Evolutionary conservation across 2,888 invertebrate genomes (phyloP), one percentile per base, ranked within the genome.

Genomic region (Mechanitis messenoides): DNA sequence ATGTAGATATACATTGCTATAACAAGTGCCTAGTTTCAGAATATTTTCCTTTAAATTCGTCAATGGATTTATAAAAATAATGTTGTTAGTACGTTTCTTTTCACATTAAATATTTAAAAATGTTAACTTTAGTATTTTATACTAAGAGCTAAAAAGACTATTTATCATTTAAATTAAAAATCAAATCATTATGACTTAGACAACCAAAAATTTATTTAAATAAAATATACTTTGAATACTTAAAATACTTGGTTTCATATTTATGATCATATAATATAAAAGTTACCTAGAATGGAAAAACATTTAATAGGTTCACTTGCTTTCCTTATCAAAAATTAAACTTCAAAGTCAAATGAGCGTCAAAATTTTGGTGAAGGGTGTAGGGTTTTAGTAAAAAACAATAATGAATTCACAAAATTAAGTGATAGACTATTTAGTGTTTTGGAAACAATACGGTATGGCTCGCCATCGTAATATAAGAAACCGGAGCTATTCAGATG

Each of bases 381-480:
- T 74, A 65, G 60, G 60, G 28, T 28, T 31, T 50, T 31, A 45
- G 7, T 54, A 56, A 53, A 57, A 62, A 64, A 60, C 33, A 65
- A 63, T 60, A 56, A 64, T 66, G 61, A 58, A 42, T 53, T 28
- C 58, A 33, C n/a, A 55, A 33, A 60, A 63, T 46, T 64, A 61
- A 50, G 50, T 50, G 31, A 50, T 50, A 50, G 59, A 33, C 20
- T 20, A 20, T 20, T 20, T 58, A 33, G 33, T 7, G 7, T 50
- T 46, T 42, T 7, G 11, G 7, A 33, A 45, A 9, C 54, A 47
- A 57, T 53, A 31, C 7, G 73, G 46, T 73, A 97, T 97, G 97
- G 94, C 97, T 68, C 93, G 97, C 57, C 97, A 97, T 81, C 92
- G 97, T 68, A 95, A 96, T 85, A 92, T 97, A 61, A 92, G 97